Base-by-base conservation (phyloP, 2,113 vertebrate species). In the Halichoerus grypus region DNA sequence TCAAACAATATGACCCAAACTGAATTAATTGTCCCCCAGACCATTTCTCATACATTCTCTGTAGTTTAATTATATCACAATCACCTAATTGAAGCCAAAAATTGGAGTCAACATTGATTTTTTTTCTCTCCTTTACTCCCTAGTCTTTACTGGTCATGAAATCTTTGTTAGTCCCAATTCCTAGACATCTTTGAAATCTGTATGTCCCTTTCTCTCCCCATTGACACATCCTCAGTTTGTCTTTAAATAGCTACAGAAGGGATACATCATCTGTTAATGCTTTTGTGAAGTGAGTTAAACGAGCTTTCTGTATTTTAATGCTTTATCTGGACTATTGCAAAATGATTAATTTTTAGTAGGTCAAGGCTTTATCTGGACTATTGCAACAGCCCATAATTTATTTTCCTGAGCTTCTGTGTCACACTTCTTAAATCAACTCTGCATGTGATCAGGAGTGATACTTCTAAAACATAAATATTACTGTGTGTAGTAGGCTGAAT, bases 281-380 rank as follows among this genome's bases (percentile, higher is more conserved):
- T 99, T 99, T 98, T 97, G 99, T 99, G 99, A 99, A 98, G 98
- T 99, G 98, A 98, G 98, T 99, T 98, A 95, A 88, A 98, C 80
- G 69, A 98, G 98, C 98, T 98, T 98, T 98, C 98, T 98, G 98
- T 99, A 98, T 99, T 99, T 98, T 99, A 99, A 99, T 97, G 98
- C 98, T 98, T 98, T 98, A 98, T 79, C 51, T 51, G 49, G 49
- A 51, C 49, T 51, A 51, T 42, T 42, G 39, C 39, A 42, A 42
- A 42, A 42, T 42, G 39, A 42, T 42, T 42, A 42, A 42, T 42
- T 42, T 42, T 42, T 42, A 42, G 39, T 5, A 42, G 39, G 39
- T 42, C 72, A 57, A 61, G 24, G 21, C 28, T 90, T 13, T 42
- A 77, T 16, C 22, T 85, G 61, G 8, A 80, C n/a, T 55, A 85